Conservation (phyloP, 2,797 vertebrate species). For the Huso huso region DNA sequence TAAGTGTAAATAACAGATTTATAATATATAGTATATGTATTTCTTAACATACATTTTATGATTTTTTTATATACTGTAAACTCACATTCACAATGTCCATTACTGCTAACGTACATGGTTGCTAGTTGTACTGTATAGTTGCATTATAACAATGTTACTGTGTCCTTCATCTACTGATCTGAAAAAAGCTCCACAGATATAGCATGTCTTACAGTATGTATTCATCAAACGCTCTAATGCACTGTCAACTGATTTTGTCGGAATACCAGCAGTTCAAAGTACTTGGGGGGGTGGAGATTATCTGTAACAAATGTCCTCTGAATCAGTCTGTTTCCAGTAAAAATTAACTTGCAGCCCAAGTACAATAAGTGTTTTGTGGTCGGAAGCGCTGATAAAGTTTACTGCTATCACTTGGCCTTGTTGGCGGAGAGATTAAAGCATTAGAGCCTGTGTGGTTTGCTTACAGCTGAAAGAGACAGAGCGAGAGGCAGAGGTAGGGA, state of each 20-base stretch:
- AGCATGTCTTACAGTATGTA: too few relatives aligned
- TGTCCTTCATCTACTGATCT: too few relatives aligned
- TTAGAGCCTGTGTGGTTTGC: conserved; percentile 42
- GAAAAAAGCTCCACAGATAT: too few relatives aligned
- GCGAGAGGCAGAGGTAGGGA: conserved; percentile 25
- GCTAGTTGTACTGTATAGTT: too few relatives aligned
- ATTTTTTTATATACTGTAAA: too few relatives aligned
- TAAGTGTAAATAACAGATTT: too few relatives aligned
- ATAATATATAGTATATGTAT: too few relatives aligned
- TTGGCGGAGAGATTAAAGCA: conserved; percentile 46
- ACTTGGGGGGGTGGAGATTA: conserved; percentile 24
- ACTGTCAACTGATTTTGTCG: conserved; percentile 22
- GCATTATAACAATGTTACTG: too few relatives aligned
- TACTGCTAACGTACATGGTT: too few relatives aligned
- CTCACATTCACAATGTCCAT: too few relatives aligned
- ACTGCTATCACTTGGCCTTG: conserved; percentile 36
- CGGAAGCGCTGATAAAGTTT: conserved; percentile 41
- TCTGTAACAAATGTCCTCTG: conserved; percentile 39
- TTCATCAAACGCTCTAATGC: too few relatives aligned
- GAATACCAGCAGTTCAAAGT: conserved; percentile 36
- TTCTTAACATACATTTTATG: too few relatives aligned
- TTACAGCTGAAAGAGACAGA: conserved; percentile 55
- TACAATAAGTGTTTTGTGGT: conserved; percentile 55
- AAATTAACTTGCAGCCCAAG: conserved; percentile 61
- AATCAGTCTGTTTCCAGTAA: conserved; percentile 40